Percentiles rank a stretch among this genome's conserved stretches.
Evolutionary conservation across 2,113 vertebrate genomes (phyloP).

Genomic region (Brienomyrus brachyistius): DNA sequence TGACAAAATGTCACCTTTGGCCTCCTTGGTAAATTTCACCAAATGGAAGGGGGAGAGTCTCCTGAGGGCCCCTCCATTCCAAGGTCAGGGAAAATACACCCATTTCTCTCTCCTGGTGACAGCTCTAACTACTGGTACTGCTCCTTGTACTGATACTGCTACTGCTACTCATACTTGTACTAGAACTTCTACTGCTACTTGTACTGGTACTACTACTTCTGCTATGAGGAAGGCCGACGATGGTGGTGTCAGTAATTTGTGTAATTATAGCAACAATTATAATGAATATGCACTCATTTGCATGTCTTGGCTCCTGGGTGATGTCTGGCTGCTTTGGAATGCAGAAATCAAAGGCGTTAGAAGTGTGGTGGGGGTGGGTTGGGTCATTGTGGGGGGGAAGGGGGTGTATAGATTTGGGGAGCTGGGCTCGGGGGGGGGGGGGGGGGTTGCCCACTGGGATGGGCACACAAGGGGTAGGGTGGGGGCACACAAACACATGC

Average conservation of each 20-base stretch:
- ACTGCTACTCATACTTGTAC: background rate
- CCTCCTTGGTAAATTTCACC: background rate
- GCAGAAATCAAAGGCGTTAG: too few species aligned
- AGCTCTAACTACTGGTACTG: background rate
- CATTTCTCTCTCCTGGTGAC: background rate
- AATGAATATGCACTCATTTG: too few species aligned
- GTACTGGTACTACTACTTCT: background rate
- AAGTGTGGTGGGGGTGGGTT: too few species aligned
- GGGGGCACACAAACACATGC: conserved; percentile 29
- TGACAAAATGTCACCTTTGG: background rate
- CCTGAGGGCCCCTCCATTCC: background rate
- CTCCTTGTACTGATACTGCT: background rate
- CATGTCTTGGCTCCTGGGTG: too few species aligned
- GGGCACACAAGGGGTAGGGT: too few species aligned
- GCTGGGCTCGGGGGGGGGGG: too few species aligned
- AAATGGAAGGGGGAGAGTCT: background rate
- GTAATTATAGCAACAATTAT: conserved; percentile 24
- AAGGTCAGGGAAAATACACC: background rate
- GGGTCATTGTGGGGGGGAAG: too few species aligned
- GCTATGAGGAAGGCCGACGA: background rate
- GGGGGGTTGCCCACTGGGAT: too few species aligned
- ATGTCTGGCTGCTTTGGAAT: too few species aligned
- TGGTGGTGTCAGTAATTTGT: background rate
- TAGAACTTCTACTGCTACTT: background rate
- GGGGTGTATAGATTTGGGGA: too few species aligned